Base-by-base conservation (phyloP, 2,113 vertebrate genomes). In the Melanotaenia duboulayi region DNA sequence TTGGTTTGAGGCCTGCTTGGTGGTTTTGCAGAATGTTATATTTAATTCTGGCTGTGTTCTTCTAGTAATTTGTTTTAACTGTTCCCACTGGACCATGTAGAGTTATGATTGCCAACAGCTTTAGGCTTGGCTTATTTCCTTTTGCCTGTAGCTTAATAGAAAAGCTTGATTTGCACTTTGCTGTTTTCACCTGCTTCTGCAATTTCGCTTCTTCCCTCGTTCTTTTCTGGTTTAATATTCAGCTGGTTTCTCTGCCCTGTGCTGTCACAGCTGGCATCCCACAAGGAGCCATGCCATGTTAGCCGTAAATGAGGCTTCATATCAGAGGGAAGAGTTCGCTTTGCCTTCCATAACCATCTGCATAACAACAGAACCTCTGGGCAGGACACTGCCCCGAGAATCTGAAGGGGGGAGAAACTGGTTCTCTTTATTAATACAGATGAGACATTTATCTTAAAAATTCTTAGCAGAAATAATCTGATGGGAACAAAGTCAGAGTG, bases 171-270 rank as follows among this genome's bases (percentile, higher is more conserved):
- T 81, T 74, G 65, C 72, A 58, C 9, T 80, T 71, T 28, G 55
- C 75, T 20, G 49, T 74, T 85, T 74, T 84, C 52, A 73, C 58
- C 73, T 56, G 24, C 64, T 46, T 59, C 35, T 57, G 10, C 71
- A 13, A 52, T 78, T 71, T 55, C 52, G 7, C 23, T 39, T 25
- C 17, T 22, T 37, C 22, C 20, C 6, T 40, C 14, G 2, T 59
- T 64, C 37, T 28, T 62, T 22, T 32, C 56, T 61, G 68, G 66
- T 88, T 89, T 81, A 82, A 80, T 85, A 81, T 89, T 87, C 75
- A 63, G 46, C 63, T 9, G 56, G 46, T 42, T 48, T n/a, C 44
- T 57, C 24, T 16, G 2, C 39, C 65, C 49, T 25, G 32, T 65
- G 58, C 71, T 79, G 71, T 86, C 80, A 60, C 65, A 77, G 73